Percentiles rank a stretch among this genome's conserved stretches.
Conservation (phyloP, 2,113 vertebrate genomes). For the Serinus canaria region DNA sequence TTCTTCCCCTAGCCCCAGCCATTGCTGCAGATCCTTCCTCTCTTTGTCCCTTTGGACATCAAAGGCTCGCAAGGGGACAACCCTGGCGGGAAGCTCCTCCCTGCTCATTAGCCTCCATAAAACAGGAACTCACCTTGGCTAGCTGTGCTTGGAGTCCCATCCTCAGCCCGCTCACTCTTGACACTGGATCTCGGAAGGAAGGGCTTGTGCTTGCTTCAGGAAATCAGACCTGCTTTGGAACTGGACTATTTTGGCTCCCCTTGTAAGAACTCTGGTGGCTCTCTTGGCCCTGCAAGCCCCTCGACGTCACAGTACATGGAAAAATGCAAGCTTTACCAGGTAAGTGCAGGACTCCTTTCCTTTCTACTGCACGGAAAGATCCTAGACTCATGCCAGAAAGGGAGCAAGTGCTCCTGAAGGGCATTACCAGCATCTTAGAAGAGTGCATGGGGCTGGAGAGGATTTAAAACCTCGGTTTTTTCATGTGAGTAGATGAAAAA, state of each 20-base stretch:
- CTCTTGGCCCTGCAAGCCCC: not conserved
- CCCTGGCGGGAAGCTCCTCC: constrained; percentile 75
- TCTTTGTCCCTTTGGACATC: constrained; percentile 84
- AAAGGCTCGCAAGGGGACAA: constrained; percentile 79
- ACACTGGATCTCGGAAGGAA: constrained; percentile 48
- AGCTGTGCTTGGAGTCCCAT: constrained; percentile 35
- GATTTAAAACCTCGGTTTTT: accelerated
- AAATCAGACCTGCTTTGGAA: constrained; percentile 36
- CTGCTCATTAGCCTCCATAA: constrained; percentile 77
- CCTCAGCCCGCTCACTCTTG: constrained; percentile 67
- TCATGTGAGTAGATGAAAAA: not conserved
- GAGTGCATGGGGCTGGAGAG: not conserved
- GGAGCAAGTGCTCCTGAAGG: not conserved
- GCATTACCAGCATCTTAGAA: not conserved
- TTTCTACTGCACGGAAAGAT: not conserved
- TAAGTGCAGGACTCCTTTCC: not conserved
- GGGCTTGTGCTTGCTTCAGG: constrained; percentile 5
- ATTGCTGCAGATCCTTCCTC: constrained; percentile 77
- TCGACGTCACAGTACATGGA: constrained; percentile 48
- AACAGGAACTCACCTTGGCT: constrained; percentile 71
- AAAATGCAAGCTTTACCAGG: constrained; percentile 67
- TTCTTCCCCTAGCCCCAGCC: constrained; percentile 68
- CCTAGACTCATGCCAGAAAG: not conserved
- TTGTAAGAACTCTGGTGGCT: not conserved
- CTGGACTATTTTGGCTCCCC: constrained; percentile 36